Evolutionary conservation across 2,113 vertebrate species (phyloP).

Genomic region (Antigone vipio): DNA sequence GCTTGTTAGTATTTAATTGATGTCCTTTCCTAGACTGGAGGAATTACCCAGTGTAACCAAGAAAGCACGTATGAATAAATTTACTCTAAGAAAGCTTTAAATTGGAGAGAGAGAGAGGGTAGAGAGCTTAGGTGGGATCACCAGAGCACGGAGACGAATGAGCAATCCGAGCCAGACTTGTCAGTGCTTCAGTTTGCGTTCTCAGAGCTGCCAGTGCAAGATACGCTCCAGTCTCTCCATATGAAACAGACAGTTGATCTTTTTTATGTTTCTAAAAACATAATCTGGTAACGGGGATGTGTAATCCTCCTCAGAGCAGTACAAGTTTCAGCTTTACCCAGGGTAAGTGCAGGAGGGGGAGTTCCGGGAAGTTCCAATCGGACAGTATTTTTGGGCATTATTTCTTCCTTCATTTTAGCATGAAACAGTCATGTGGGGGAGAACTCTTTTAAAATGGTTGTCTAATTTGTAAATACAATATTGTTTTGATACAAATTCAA

Average conservation of each 20-base stretch:
- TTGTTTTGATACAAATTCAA: neutral
- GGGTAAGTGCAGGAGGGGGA: neutral
- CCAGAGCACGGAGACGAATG: accelerated
- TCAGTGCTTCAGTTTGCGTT: neutral
- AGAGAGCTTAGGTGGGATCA: neutral
- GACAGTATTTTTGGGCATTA: neutral
- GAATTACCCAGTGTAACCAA: neutral
- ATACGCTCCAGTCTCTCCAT: neutral
- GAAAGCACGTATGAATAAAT: neutral
- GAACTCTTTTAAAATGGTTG: neutral
- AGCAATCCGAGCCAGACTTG: neutral
- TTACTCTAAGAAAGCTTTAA: neutral
- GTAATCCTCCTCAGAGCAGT: neutral
- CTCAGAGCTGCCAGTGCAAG: neutral
- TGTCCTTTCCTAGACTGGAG: neutral
- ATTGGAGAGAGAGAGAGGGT: too few species aligned
- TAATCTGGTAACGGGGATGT: neutral
- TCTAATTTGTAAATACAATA: neutral
- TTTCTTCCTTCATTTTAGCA: neutral
- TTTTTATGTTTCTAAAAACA: neutral
- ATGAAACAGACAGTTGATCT: neutral
- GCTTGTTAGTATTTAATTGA: neutral
- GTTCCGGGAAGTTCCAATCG: neutral
- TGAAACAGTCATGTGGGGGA: neutral
- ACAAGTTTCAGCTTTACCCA: neutral